A percentile compares a stretch with the other conserved stretches of the same genome.
phyloP scores from a whole-genome alignment of 2,797 vertebrate genomes.

The Selene dorsalis region DNA sequence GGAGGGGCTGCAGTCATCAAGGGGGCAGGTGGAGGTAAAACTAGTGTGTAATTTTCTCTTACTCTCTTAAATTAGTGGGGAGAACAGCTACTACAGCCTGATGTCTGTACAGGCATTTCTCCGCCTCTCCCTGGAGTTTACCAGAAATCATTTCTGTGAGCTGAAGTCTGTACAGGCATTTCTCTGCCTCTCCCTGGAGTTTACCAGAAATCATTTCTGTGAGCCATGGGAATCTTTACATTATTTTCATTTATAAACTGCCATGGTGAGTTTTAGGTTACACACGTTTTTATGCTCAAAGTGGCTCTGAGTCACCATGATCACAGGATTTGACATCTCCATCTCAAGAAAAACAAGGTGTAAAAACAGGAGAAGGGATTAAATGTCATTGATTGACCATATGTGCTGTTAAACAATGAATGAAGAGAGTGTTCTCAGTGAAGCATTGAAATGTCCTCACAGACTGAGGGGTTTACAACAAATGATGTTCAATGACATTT shows the following conservation, averaged over 20 bases:
- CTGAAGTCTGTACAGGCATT: constrained; percentile 29
- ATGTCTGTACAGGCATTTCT: constrained; percentile 24
- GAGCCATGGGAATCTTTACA: background rate
- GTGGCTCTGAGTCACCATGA: background rate
- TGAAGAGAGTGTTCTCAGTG: background rate
- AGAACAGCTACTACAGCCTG: constrained; percentile 39
- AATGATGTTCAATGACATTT: background rate
- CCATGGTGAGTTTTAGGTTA: constrained; percentile 3
- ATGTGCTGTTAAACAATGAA: background rate
- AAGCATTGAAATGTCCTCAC: background rate
- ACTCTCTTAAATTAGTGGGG: constrained; percentile 66
- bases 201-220: background rate
- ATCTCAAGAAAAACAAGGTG: constrained; percentile 1
- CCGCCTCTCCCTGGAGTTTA: background rate
- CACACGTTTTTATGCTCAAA: background rate
- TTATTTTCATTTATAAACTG: constrained; percentile 8
- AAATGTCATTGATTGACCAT: background rate
- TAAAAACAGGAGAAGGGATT: constrained; percentile 15
- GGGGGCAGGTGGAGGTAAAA: constrained; percentile 59
- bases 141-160: too few species aligned
- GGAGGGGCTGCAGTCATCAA: constrained; percentile 39
- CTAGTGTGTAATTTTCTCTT: constrained; percentile 63
- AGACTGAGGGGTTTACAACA: background rate
- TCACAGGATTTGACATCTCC: constrained; percentile 2
- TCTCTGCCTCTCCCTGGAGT: background rate